Percentiles rank a stretch among this genome's conserved stretches.
phyloP scores from a whole-genome alignment of 2,113 vertebrate genomes.

The Esox niger region DNA sequence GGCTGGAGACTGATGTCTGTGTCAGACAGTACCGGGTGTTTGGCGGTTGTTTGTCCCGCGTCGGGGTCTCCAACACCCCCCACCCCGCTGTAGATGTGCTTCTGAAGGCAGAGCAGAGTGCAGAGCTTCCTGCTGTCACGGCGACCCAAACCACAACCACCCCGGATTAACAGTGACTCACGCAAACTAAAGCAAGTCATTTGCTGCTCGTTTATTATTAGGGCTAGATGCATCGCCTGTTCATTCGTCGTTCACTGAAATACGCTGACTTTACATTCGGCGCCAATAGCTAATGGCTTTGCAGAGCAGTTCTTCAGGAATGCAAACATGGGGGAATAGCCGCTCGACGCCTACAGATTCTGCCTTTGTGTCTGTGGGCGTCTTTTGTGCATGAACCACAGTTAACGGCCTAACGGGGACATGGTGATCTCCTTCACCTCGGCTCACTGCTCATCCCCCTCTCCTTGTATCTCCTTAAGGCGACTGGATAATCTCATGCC shows the following conservation, averaged over 20 bases:
- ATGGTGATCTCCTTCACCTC: conserved; percentile 14
- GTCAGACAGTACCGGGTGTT: conserved; percentile 21
- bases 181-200: conserved; percentile 60
- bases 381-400: conserved; percentile 31
- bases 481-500: conserved; percentile 49
- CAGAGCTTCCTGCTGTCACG: conserved; percentile 43
- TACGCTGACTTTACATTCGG: conserved; percentile 62
- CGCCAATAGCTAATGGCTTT: conserved; percentile 46
- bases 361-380: conserved; percentile 13
- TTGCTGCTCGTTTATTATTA: conserved; percentile 62
- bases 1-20: conserved; percentile 30
- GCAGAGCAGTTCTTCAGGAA: conserved; percentile 31
- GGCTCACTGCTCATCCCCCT: conserved; percentile 2
- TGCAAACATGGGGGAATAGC: conserved; percentile 20
- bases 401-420: conserved; percentile 30
- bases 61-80: no score
- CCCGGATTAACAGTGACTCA: conserved; percentile 55
- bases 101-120: conserved; percentile 17
- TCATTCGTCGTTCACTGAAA: conserved; percentile 62
- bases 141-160: conserved; percentile 27
- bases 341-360: conserved; percentile 10
- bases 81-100: not conserved
- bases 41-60: conserved; percentile 26
- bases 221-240: conserved; percentile 52
- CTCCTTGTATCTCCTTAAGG: conserved; percentile 34